Conservation (phyloP, 2,113 vertebrate species). For the Ranitomeya variabilis region DNA sequence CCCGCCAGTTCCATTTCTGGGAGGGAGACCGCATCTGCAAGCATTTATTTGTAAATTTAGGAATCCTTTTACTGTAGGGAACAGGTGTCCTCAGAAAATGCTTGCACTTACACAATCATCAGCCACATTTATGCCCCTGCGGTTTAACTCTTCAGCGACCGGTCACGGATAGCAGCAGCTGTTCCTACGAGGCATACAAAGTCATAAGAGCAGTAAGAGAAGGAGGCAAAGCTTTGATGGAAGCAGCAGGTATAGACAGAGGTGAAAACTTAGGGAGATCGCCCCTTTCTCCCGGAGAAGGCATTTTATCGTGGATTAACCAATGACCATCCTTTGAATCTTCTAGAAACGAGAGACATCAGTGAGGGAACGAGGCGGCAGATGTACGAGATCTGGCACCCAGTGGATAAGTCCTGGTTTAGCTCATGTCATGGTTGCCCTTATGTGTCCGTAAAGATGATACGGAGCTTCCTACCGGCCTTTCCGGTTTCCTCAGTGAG, state of each 20-base stretch:
- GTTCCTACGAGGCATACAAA: background rate
- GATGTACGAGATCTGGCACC: background rate
- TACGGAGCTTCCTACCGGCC: background rate
- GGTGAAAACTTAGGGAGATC: background rate
- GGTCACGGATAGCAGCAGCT: background rate
- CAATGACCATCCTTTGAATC: background rate
- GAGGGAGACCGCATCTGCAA: background rate
- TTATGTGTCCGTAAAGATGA: background rate
- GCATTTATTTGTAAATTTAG: background rate
- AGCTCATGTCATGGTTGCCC: background rate
- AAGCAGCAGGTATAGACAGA: background rate
- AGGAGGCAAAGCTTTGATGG: background rate
- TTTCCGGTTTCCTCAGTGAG: too few relatives aligned
- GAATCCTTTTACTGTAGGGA: background rate
- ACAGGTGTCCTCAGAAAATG: conserved; percentile 19
- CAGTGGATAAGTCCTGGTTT: background rate
- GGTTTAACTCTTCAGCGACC: background rate
- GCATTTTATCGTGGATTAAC: background rate
- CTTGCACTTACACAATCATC: background rate
- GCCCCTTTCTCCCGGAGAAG: background rate
- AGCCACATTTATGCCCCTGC: background rate
- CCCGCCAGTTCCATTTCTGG: background rate
- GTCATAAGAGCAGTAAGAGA: background rate
- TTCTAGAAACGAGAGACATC: background rate
- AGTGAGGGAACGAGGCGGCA: background rate